These are phyloP conservation scores for Melitaea cinxia DNA, from an alignment of 1,140 invertebrate genomes.

Conservation along the genomic window DNA sequence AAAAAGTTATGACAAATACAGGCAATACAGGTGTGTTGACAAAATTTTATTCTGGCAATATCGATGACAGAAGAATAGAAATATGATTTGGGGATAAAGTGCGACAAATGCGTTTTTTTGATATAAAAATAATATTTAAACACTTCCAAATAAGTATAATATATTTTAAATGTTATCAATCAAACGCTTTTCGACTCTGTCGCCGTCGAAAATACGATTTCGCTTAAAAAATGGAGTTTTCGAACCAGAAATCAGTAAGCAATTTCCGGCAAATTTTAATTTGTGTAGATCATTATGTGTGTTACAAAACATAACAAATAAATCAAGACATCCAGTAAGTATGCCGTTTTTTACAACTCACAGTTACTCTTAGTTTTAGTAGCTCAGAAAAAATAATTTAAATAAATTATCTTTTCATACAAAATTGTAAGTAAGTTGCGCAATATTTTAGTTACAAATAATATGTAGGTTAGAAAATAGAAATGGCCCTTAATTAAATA, in stretches of 20 bases:
- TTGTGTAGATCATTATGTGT: conserved; percentile 61
- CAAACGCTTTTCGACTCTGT: conserved; percentile 58
- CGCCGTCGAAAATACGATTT: conserved; percentile 54
- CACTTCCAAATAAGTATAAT: neutral
- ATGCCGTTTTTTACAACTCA: too few species aligned
- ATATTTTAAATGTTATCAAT: conserved; percentile 60
- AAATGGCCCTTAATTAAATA: neutral
- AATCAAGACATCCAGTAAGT: conserved; percentile 66
- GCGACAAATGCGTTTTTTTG: too few species aligned
- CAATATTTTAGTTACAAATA: conserved; percentile 24
- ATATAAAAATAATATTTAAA: neutral
- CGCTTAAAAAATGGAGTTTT: conserved; percentile 41
- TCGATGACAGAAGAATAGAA: too few species aligned
- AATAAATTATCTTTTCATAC: conserved; percentile 2
- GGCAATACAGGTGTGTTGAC: too few species aligned
- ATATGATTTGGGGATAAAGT: too few species aligned
- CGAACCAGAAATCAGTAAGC: conserved; percentile 51
- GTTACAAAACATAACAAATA: conserved; percentile 58
- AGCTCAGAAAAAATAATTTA: too few species aligned
- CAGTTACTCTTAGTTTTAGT: neutral
- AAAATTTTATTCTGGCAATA: too few species aligned
- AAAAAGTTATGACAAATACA: too few species aligned
- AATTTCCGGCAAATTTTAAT: conserved; percentile 48
- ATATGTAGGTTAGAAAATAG: neutral
- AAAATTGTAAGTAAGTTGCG: conserved; percentile 35